These are phyloP conservation scores for Eucidaris tribuloides DNA, from an alignment of 35 echinoderm and acorn worm genomes.

Conservation along the genomic window DNA sequence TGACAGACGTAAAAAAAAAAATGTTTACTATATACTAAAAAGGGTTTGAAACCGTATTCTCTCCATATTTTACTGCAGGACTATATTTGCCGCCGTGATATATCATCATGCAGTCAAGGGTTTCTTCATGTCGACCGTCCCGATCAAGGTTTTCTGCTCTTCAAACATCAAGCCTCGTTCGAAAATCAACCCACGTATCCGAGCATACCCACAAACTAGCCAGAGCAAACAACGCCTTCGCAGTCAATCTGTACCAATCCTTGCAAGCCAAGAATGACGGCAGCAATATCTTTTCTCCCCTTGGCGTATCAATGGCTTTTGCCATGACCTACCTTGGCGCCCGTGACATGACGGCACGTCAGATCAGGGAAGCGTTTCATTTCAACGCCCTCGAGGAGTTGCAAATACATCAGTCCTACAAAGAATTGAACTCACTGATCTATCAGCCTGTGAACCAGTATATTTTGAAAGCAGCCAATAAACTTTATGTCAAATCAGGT, in stretches of 20 bases:
- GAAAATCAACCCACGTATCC: too few species aligned
- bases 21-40: too few species aligned
- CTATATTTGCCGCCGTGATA: too few species aligned
- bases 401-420: slow-evolving; percentile 38
- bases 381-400: slow-evolving; percentile 24
- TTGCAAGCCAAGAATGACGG: background rate
- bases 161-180: too few species aligned
- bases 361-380: slow-evolving; percentile 51
- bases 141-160: too few species aligned
- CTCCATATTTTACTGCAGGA: too few species aligned
- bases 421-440: slow-evolving; percentile 38
- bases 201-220: background rate
- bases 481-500: slow-evolving; percentile 36
- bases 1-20: too few species aligned
- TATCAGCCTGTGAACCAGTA: slow-evolving; percentile 17
- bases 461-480: slow-evolving; percentile 53
- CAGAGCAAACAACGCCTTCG: slow-evolving; percentile 43
- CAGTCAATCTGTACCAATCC: slow-evolving; percentile 49
- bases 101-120: too few species aligned
- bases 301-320: slow-evolving; percentile 45
- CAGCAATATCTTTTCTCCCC: slow-evolving; percentile 76
- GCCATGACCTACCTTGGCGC: slow-evolving; percentile 75
- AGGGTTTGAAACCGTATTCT: too few species aligned
- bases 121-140: too few species aligned
- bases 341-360: slow-evolving; percentile 30